Percentiles rank a stretch among this genome's conserved stretches.
These are phyloP conservation scores for Adoxophyes honmai DNA, from an alignment of 1,140 invertebrate species.

Conservation along the genomic window DNA sequence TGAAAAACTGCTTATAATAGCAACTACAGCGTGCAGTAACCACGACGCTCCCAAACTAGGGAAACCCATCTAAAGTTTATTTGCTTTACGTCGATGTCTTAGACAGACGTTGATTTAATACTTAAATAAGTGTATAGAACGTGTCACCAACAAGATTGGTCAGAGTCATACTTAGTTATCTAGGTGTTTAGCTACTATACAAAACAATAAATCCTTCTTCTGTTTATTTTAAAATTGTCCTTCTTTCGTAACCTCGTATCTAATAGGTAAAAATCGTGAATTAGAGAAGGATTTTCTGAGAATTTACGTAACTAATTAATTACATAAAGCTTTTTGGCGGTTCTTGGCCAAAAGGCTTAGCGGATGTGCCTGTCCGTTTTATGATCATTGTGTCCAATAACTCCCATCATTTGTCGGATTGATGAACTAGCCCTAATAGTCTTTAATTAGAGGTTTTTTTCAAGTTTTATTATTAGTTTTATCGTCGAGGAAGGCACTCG, in stretches of 20 bases:
- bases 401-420: slow-evolving; percentile 28
- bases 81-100: too few relatives aligned
- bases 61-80: neutral
- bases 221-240: too few relatives aligned
- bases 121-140: too few relatives aligned
- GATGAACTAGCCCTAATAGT: slow-evolving; percentile 7
- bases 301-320: neutral
- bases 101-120: too few relatives aligned
- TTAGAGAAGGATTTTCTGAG: neutral
- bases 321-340: neutral
- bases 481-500: too few relatives aligned
- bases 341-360: neutral
- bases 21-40: neutral
- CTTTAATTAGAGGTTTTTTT: too few relatives aligned
- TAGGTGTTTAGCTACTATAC: too few relatives aligned
- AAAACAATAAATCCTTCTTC: too few relatives aligned
- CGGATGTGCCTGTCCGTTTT: slow-evolving; percentile 34
- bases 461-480: too few relatives aligned
- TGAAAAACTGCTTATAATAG: neutral
- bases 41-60: neutral
- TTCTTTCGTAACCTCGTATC: neutral
- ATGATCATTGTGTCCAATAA: slow-evolving; percentile 44
- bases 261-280: neutral
- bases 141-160: too few relatives aligned
- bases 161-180: too few relatives aligned